Conservation (phyloP, 2,113 vertebrate genomes). For the Nothoprocta perdicaria region DNA sequence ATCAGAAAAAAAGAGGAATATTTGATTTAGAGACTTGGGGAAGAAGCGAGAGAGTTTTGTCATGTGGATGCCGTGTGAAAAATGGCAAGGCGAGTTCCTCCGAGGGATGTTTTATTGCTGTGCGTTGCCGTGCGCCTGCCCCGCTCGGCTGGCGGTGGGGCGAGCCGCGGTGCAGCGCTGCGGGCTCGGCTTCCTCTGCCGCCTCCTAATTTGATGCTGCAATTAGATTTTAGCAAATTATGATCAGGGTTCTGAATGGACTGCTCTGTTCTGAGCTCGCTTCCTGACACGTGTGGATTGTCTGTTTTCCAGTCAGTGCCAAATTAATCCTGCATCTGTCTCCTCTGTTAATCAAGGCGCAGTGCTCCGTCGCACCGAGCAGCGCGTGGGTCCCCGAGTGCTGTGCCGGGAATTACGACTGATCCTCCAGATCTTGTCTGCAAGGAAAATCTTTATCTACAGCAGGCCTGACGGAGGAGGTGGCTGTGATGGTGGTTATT, state of each 20-base stretch:
- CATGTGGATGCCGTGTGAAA: not conserved
- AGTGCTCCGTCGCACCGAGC: too few species aligned
- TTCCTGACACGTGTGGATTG: not conserved
- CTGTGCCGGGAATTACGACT: not conserved
- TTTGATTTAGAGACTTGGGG: not conserved
- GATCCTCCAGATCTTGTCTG: not conserved
- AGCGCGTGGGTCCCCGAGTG: not conserved
- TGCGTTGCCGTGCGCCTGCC: not conserved
- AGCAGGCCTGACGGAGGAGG: not conserved
- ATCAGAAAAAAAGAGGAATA: not conserved
- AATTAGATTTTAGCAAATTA: not conserved
- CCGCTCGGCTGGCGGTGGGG: too few species aligned
- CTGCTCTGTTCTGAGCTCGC: not conserved
- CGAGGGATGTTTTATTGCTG: not conserved
- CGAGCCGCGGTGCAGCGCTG: too few species aligned
- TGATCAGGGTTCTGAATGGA: not conserved
- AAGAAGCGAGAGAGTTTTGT: not conserved
- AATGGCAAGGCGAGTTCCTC: not conserved
- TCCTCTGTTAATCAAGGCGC: not conserved
- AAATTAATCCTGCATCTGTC: not conserved
- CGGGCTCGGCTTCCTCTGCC: too few species aligned
- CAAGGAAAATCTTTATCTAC: not conserved
- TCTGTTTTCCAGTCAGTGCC: not conserved
- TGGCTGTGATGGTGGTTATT: not conserved
- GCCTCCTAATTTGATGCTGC: not conserved